phyloP scores from a whole-genome alignment of 2,113 vertebrate species.

The Callipepla squamata region DNA sequence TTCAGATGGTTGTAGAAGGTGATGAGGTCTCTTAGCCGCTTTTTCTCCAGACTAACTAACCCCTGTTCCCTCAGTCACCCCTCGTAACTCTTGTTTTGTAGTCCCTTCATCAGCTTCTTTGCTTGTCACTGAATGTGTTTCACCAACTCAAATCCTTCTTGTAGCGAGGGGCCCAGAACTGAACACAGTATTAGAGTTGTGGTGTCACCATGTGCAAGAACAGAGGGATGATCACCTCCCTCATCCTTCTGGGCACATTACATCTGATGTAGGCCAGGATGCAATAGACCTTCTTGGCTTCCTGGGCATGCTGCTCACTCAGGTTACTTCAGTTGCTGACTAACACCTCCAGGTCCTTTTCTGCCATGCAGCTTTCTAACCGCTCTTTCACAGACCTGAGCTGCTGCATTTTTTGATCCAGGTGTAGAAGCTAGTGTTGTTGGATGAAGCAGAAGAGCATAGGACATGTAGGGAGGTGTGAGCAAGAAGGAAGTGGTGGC shows the following conservation, averaged over 20 bases:
- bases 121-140: neutral
- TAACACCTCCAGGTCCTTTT: neutral
- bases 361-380: neutral
- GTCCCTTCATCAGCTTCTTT: neutral
- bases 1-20: neutral
- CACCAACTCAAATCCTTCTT: neutral
- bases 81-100: too few relatives aligned
- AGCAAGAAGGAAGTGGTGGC: rapidly evolving
- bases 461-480: rapidly evolving
- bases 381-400: neutral
- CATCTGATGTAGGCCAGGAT: neutral
- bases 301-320: neutral
- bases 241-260: neutral
- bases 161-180: neutral
- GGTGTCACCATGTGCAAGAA: neutral
- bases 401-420: neutral
- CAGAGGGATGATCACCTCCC: neutral
- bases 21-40: neutral
- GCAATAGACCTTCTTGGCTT: neutral
- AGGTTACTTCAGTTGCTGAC: neutral
- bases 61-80: neutral
- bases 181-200: neutral
- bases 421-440: neutral
- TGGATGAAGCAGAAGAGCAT: neutral
- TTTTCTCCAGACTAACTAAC: neutral